Percentiles rank a stretch among this genome's conserved stretches.
These are phyloP conservation scores for Mamestra configurata DNA, from an alignment of 1,140 invertebrate genomes.

Conservation along the genomic window DNA sequence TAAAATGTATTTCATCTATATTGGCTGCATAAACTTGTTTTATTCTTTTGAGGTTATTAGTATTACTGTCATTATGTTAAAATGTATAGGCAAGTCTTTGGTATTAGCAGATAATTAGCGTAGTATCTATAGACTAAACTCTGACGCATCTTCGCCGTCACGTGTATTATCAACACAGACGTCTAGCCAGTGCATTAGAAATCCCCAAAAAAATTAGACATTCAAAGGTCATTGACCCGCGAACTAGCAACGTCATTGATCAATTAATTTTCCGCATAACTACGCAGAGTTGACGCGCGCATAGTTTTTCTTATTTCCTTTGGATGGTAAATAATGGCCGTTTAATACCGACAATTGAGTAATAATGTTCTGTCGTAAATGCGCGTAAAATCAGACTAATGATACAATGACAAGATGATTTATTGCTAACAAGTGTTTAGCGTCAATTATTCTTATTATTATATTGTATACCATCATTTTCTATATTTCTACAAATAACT, in stretches of 20 bases:
- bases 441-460: not conserved
- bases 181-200: constrained; percentile 21
- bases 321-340: constrained; percentile 21
- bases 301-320: constrained; percentile 17
- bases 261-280: constrained; percentile 3
- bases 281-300: constrained; percentile 16
- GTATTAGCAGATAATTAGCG: no score
- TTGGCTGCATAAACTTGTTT: constrained; percentile 69
- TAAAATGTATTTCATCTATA: constrained; percentile 84
- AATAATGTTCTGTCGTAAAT: constrained; percentile 34
- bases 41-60: constrained; percentile 55
- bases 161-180: not conserved
- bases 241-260: constrained; percentile 13
- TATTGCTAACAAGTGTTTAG: constrained; percentile 35
- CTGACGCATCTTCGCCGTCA: not conserved
- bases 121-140: constrained; percentile 1
- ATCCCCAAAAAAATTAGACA: not conserved
- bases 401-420: constrained; percentile 23
- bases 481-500: constrained; percentile 14
- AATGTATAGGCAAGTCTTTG: not conserved
- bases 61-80: not conserved
- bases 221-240: constrained; percentile 12
- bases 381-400: constrained; percentile 24
- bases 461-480: not conserved
- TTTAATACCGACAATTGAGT: constrained; percentile 44